Conservation (phyloP, 1,140 invertebrate species). For the Reticulitermes speratus region DNA sequence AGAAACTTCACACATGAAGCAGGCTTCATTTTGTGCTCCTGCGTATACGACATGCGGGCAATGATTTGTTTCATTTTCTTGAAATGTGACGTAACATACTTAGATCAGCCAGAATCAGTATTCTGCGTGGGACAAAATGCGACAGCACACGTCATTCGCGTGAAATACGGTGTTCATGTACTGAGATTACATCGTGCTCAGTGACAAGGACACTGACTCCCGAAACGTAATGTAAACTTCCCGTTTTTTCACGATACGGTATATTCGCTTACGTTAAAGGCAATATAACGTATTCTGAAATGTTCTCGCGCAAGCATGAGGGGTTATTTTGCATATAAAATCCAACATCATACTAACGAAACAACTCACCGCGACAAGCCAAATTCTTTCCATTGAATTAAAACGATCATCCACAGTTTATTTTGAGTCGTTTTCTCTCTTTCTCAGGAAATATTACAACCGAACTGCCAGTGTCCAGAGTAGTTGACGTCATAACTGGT, state of each 20-base stretch:
- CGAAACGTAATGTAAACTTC: conserved; percentile 1
- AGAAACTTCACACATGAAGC: too few relatives aligned
- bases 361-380: background rate
- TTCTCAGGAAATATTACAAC: background rate
- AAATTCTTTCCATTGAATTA: background rate
- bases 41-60: background rate
- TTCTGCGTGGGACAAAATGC: background rate
- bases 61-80: background rate
- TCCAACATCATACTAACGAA: background rate
- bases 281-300: background rate
- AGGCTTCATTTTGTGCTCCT: too few relatives aligned
- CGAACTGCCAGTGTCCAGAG: background rate
- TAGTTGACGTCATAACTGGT: background rate
- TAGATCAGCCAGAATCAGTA: background rate
- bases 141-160: background rate
- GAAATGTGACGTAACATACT: background rate
- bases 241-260: background rate
- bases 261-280: background rate
- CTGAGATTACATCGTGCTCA: background rate
- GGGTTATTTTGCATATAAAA: background rate
- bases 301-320: background rate
- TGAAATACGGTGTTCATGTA: background rate
- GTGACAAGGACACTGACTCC: background rate
- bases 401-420: background rate
- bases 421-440: background rate